Evolutionary conservation across 2,113 vertebrate species (phyloP).

Genomic region (Peromyscus californicus): DNA sequence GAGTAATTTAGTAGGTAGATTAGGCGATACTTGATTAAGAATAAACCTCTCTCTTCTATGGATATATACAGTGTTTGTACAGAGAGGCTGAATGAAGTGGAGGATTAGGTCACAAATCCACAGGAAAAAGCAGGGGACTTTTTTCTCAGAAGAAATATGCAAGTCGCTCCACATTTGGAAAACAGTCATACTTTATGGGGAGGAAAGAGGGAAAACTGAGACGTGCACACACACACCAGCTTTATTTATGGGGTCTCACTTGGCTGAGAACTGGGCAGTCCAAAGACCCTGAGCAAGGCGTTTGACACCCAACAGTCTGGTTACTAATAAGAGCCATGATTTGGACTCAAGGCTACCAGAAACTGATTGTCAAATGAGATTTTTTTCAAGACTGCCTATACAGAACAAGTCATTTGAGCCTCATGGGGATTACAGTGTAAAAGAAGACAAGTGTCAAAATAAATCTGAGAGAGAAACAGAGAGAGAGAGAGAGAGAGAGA

Average conservation of each 20-base stretch:
- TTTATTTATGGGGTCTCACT: conserved; percentile 62
- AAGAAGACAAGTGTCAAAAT: conserved; percentile 84
- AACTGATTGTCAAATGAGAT: conserved; percentile 79
- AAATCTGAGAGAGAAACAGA: conserved; percentile 79
- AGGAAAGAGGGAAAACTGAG: conserved; percentile 57
- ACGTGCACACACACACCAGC: conserved; percentile 21
- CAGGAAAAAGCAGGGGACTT: conserved; percentile 65
- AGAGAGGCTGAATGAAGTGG: conserved; percentile 69
- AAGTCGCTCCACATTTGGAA: conserved; percentile 53
- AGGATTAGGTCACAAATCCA: conserved; percentile 75
- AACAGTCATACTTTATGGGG: conserved; percentile 61
- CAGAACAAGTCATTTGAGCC: conserved; percentile 72
- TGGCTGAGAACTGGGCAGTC: conserved; percentile 47
- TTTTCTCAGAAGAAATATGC: conserved; percentile 76
- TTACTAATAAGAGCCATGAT: conserved; percentile 70
- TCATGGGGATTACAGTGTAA: conserved; percentile 79
- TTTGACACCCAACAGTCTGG: conserved; percentile 63
- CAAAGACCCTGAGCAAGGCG: conserved; percentile 64
- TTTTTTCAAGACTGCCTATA: conserved; percentile 76
- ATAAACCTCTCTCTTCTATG: conserved; percentile 75
- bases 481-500: not conserved
- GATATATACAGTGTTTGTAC: conserved; percentile 75
- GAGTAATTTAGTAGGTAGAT: conserved; percentile 79
- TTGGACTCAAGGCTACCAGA: conserved; percentile 71
- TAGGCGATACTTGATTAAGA: conserved; percentile 78